Conservation (phyloP, 1,140 invertebrate species). For the Akabosia matsudoensis region DNA sequence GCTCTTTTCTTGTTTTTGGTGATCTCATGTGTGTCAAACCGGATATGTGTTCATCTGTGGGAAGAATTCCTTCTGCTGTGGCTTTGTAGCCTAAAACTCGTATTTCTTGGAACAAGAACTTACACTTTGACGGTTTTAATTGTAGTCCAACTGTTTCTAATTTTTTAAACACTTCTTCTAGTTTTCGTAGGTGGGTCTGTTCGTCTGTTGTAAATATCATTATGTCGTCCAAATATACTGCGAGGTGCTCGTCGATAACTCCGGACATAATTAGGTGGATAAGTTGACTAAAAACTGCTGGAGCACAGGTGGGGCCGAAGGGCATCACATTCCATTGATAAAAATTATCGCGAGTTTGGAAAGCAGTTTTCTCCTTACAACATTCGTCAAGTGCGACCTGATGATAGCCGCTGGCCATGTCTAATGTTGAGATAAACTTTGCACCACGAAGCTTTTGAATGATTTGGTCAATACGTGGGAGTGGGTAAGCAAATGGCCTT, state of each 20-base stretch:
- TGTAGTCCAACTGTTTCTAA: neutral
- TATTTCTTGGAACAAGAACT: neutral
- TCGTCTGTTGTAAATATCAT: neutral
- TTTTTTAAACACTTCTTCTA: slow-evolving; percentile 1
- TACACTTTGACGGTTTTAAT: slow-evolving; percentile 16
- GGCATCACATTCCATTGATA: neutral
- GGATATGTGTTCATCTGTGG: neutral
- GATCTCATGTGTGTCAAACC: slow-evolving; percentile 2
- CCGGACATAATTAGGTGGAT: neutral
- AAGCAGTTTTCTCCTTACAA: slow-evolving; percentile 54
- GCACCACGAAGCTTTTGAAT: slow-evolving; percentile 53
- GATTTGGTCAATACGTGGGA: slow-evolving; percentile 56
- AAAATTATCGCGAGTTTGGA: slow-evolving; percentile 42
- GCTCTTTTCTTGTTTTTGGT: slow-evolving; percentile 10
- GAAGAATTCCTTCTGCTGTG: neutral
- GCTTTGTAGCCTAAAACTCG: neutral
- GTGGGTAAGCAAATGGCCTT: slow-evolving; percentile 51
- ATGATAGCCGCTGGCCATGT: slow-evolving; percentile 55
- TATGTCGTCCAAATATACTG: neutral
- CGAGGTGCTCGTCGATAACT: neutral
- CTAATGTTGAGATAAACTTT: slow-evolving; percentile 54
- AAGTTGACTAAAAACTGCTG: neutral
- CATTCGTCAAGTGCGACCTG: slow-evolving; percentile 53
- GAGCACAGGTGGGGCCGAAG: neutral
- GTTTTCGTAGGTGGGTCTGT: neutral